Conservation (phyloP, 2,888 invertebrate genomes). For the Alcis repandata region DNA sequence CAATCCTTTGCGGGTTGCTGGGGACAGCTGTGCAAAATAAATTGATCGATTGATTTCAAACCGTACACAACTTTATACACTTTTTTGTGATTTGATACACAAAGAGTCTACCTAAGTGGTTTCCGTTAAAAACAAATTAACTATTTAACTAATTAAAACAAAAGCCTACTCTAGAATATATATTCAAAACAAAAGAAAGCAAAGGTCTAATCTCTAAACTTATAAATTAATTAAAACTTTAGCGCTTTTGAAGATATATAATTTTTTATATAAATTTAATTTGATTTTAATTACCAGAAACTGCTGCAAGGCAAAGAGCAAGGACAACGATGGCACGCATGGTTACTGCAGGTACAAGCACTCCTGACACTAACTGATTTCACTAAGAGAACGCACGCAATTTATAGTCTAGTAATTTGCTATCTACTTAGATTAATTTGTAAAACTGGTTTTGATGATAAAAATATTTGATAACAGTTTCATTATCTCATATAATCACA, state of each 20-base stretch:
- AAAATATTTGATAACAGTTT: background rate
- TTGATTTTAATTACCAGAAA: slow-evolving; percentile 41
- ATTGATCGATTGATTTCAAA: background rate
- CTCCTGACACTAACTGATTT: slow-evolving; percentile 4
- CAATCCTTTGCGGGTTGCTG: slow-evolving; percentile 50
- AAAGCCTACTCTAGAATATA: too few relatives aligned
- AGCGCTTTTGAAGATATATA: too few relatives aligned
- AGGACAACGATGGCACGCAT: slow-evolving; percentile 44
- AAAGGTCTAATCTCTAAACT: too few relatives aligned
- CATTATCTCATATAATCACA: slow-evolving; percentile 1
- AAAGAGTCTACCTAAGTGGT: too few relatives aligned
- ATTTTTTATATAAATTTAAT: background rate
- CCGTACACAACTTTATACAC: too few relatives aligned
- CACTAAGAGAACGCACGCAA: background rate
- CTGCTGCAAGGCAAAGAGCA: slow-evolving; percentile 39
- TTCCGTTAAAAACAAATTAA: too few relatives aligned
- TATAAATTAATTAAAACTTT: too few relatives aligned
- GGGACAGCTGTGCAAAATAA: slow-evolving; percentile 48
- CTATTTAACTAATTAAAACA: too few relatives aligned
- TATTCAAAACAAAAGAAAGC: too few relatives aligned
- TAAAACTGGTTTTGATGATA: background rate
- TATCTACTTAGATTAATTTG: background rate
- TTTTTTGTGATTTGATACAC: too few relatives aligned
- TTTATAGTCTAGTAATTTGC: slow-evolving; percentile 9
- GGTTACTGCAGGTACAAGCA: slow-evolving; percentile 12